Conservation (phyloP, 1,140 invertebrate species). For the Sogatella furcifera region DNA sequence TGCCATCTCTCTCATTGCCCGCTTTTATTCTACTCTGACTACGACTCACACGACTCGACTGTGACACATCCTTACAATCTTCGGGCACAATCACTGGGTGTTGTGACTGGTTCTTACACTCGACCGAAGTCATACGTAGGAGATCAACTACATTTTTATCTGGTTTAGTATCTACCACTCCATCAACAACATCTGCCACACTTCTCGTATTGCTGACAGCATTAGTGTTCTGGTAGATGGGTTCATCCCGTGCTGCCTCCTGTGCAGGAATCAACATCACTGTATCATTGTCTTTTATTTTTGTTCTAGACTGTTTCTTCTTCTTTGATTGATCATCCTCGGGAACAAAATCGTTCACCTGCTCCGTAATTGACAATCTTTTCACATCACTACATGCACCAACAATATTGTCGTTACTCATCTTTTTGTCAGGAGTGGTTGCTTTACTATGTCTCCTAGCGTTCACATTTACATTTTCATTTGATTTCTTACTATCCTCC, state of each 20-base stretch:
- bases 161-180: not conserved
- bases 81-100: slow-evolving; percentile 14
- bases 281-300: no score
- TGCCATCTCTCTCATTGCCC: not conserved
- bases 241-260: not conserved
- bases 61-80: slow-evolving; percentile 5
- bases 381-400: no score
- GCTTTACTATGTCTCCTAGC: not conserved
- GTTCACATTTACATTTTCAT: not conserved
- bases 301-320: no score
- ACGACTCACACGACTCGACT: not conserved
- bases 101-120: slow-evolving; percentile 18
- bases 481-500: not conserved
- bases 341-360: no score
- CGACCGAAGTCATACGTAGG: slow-evolving; percentile 24
- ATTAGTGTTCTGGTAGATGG: slow-evolving; percentile 9
- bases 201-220: no score
- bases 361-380: no score
- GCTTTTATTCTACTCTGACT: not conserved
- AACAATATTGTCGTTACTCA: no score
- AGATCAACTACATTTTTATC: slow-evolving; percentile 17
- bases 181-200: no score
- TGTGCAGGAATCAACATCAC: no score
- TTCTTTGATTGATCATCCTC: no score
- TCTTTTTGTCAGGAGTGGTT: no score